phyloP scores from a whole-genome alignment of 2,888 invertebrate species.

The Mylabris sibirica region DNA sequence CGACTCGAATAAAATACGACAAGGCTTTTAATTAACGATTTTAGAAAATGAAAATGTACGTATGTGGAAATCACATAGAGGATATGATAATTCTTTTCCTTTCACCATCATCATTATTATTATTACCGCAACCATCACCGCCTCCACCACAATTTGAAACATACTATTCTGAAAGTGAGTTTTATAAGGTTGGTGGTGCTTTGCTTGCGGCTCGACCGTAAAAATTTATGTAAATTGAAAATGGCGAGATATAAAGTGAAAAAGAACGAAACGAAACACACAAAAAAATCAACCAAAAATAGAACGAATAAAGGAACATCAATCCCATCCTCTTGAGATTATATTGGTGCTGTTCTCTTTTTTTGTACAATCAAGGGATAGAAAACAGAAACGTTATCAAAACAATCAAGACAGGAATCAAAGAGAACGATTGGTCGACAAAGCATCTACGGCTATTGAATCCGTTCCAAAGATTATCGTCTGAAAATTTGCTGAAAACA shows the following conservation, averaged over 20 bases:
- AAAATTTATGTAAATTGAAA: conserved; percentile 48
- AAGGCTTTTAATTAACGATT: conserved; percentile 56
- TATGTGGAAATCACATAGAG: conserved; percentile 47
- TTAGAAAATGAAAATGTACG: conserved; percentile 34
- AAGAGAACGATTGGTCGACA: conserved; percentile 54
- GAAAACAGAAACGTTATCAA: conserved; percentile 55
- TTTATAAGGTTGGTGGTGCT: conserved; percentile 6
- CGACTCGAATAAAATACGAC: conserved; percentile 53
- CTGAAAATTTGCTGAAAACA: neutral
- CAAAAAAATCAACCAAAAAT: conserved; percentile 5
- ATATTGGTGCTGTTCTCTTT: conserved; percentile 31
- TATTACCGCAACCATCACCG: too few species aligned
- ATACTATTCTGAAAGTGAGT: neutral
- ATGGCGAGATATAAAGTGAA: conserved; percentile 44
- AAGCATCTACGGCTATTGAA: conserved; percentile 56
- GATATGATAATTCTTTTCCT: conserved; percentile 35
- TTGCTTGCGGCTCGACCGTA: conserved; percentile 22
- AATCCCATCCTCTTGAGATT: conserved; percentile 47
- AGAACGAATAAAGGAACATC: conserved; percentile 8
- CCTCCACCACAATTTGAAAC: neutral
- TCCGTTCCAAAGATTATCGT: conserved; percentile 43
- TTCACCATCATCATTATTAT: neutral
- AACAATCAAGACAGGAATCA: conserved; percentile 58
- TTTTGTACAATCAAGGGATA: conserved; percentile 32
- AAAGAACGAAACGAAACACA: conserved; percentile 21